These are phyloP conservation scores for Eulithis prunata DNA, from an alignment of 2,888 invertebrate species.

Conservation along the genomic window DNA sequence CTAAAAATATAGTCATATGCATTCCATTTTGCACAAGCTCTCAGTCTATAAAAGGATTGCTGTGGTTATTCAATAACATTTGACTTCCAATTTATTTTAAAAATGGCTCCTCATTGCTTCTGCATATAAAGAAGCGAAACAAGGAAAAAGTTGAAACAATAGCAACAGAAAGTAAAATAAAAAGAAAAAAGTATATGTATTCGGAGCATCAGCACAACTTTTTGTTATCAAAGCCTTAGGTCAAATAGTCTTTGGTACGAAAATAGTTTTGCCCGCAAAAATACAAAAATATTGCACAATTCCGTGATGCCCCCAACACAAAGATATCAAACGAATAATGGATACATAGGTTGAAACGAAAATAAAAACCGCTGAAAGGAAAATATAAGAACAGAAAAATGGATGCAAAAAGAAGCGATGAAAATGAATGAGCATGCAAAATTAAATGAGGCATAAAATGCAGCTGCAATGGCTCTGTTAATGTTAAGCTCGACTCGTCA, in stretches of 20 bases:
- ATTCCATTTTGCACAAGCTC: conserved; percentile 48
- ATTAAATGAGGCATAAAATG: conserved; percentile 47
- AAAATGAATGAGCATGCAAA: conserved; percentile 57
- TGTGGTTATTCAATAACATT: conserved; percentile 64
- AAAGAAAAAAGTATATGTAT: conserved; percentile 35
- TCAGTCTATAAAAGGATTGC: conserved; percentile 70
- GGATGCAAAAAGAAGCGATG: conserved; percentile 44
- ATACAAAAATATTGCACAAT: not conserved
- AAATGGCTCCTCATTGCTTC: conserved; percentile 72
- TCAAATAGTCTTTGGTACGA: not conserved
- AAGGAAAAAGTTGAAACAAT: conserved; percentile 43
- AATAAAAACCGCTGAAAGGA: conserved; percentile 36
- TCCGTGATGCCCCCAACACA: conserved; percentile 16
- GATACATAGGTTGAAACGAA: conserved; percentile 41
- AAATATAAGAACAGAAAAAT: conserved; percentile 33
- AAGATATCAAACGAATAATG: conserved; percentile 22
- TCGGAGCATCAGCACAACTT: conserved; percentile 9
- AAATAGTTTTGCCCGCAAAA: not conserved
- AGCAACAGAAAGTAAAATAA: conserved; percentile 44
- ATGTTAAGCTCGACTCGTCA: conserved; percentile 56
- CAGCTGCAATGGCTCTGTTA: conserved; percentile 77
- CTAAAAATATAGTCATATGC: not conserved
- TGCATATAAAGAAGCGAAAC: conserved; percentile 75
- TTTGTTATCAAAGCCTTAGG: not conserved
- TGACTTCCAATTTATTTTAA: conserved; percentile 35